Evolutionary conservation across 64 coral and sea anemone species (phyloP), one percentile per base, ranked within the genome.

Genomic region (Stichodactyla mertensii): DNA sequence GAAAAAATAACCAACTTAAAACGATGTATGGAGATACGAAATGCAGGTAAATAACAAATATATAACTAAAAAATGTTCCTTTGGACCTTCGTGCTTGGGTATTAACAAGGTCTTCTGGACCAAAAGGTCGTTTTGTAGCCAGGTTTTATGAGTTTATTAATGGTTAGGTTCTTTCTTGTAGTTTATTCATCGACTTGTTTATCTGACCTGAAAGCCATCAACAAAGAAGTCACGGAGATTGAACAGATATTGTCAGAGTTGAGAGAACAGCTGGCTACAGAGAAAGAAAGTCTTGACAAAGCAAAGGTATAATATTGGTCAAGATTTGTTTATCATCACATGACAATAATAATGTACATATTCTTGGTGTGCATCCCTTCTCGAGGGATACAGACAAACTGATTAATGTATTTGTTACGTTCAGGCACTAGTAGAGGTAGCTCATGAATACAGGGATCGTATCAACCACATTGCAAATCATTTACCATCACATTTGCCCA

Each of bases 11-110:
- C 84, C 24, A 90, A 71, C 80, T 88, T 96, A 86, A 96, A 93
- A 77, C 88, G 80, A 88, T 93, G 85, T 53, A 90, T 92, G 94
- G 94, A 96, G 52, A 51, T 96, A 54, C 55, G 91, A 88, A 87
- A 89, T 64, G 86, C 91, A 89, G 91, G 94, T 96, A 87, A 16
- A 52, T 27, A 52, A 6, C 60, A 7, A 19, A 12, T 18, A 83
- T 62, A 16, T 26, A 15, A 10, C 9, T 52, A 51, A 82, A 55
- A 51, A 11, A 7, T 55, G 51, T 82, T 81, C 8, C 14, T 0
- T 55, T 52, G 7, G 31, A 9, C 0, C 78, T 55, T 81, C 31
- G 3, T 81, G 14, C 78, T 10, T 51, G 20, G 4, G 10, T 31
- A n/a, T n/a, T n/a, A 36, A 36, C 16, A 80, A 80, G 10, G 22